Percentiles rank a stretch among this genome's conserved stretches.
phyloP scores from a whole-genome alignment of 2,888 invertebrate species.

The Portevinia maculata region DNA sequence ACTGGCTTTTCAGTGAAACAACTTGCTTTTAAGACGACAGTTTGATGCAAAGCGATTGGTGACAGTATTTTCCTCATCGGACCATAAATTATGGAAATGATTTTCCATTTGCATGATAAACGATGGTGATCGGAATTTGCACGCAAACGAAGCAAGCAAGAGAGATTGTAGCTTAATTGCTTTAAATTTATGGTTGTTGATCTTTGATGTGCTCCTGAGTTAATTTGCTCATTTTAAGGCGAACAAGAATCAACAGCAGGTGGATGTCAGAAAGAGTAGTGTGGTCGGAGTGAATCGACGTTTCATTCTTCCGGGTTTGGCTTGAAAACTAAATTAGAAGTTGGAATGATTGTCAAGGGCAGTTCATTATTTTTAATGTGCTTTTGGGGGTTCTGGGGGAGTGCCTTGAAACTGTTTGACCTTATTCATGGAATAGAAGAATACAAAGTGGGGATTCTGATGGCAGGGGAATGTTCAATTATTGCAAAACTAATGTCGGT shows the following conservation, averaged over 20 bases:
- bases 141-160: background rate
- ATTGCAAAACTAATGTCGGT: too few relatives aligned
- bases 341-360: background rate
- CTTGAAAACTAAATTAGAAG: background rate
- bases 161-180: conserved; percentile 49
- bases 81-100: conserved; percentile 38
- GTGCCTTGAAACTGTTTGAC: too few relatives aligned
- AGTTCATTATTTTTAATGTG: too few relatives aligned
- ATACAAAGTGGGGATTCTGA: too few relatives aligned
- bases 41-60: conserved; percentile 19
- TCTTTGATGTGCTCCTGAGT: background rate
- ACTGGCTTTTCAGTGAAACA: conserved; percentile 22
- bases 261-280: conserved; percentile 3
- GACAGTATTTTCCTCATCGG: conserved; percentile 43
- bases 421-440: too few relatives aligned
- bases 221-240: conserved; percentile 6
- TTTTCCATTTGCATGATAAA: conserved; percentile 53
- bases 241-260: conserved; percentile 2
- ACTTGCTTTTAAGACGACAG: conserved; percentile 23
- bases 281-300: background rate
- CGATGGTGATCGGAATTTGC: conserved; percentile 9
- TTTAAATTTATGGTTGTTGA: conserved; percentile 40
- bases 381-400: too few relatives aligned
- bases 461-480: too few relatives aligned
- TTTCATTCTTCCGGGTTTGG: conserved; percentile 6